Base-by-base conservation (phyloP, 2,797 vertebrate species). In the Nannoperca australis region DNA sequence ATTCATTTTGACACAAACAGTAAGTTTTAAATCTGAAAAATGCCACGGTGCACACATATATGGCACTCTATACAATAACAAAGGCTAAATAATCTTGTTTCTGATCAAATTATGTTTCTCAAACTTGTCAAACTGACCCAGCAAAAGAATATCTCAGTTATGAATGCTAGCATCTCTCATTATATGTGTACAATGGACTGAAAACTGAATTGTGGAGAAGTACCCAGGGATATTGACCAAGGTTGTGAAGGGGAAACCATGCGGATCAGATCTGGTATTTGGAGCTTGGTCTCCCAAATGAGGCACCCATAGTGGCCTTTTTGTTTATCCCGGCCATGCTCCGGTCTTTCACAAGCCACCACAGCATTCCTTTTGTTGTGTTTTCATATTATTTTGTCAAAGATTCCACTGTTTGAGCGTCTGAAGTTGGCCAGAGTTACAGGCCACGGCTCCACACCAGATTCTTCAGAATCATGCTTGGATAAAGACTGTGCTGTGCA, bases 201-300 rank as follows among this genome's bases (percentile, higher is more conserved):
- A 50, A 75, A 67, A 50, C 70, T 49, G 50, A 42, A 58, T 34
- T 69, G 53, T 53, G 71, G 44, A 79, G 51, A 69, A 56, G 72
- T 73, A 67, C 15, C 38, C 70, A 14, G 75, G 73, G 68, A 75
- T 82, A 79, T 79, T 78, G 54, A 77, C 68, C 74, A 62, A 58
- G 53, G 73, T 58, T 92, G 85, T 89, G 64, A 88, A 78, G 85
- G 77, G 84, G 87, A 94, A 91, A 77, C 89, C 93, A 94, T 89
- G 94, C 86, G 83, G 85, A 94, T 86, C 83, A 93, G 90, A 95
- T 95, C 81, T 66, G 93, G 90, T 90, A 93, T 94, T 94, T 91
- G 87, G 87, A 81, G 50, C 90, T 81, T 72, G 45, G 50, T 79
- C 67, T 55, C 62, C 69, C 59, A 92, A 92, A 91, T 81, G 91